phyloP scores from a whole-genome alignment of 2,113 vertebrate species.

The Argyrosomus japonicus region DNA sequence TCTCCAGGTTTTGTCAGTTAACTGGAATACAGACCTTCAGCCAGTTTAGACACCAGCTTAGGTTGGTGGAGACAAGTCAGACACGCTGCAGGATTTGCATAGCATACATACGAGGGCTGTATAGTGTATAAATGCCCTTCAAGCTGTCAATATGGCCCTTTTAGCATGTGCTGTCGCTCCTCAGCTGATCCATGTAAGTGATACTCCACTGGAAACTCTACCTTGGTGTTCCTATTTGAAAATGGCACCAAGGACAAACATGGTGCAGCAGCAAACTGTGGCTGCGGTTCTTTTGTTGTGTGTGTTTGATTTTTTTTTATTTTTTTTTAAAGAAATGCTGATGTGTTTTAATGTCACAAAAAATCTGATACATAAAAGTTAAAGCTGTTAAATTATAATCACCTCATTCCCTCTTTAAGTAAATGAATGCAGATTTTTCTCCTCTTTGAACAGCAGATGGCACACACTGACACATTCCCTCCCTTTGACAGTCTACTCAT shows the following conservation, averaged over 20 bases:
- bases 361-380: neutral
- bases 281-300: slow-evolving; percentile 15
- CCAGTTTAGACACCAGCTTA: too few relatives aligned
- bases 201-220: slow-evolving; percentile 66
- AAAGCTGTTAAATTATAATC: neutral
- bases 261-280: neutral
- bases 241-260: slow-evolving; percentile 65
- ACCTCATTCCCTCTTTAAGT: neutral
- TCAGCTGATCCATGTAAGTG: slow-evolving; percentile 61
- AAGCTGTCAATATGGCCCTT: slow-evolving; percentile 39
- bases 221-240: slow-evolving; percentile 57
- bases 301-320: neutral
- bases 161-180: slow-evolving; percentile 35
- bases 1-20: neutral
- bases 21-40: neutral
- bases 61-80: neutral
- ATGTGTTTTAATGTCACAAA: neutral
- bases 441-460: slow-evolving; percentile 64
- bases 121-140: slow-evolving; percentile 44
- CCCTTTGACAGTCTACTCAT: neutral
- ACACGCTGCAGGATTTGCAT: slow-evolving; percentile 14
- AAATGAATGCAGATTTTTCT: slow-evolving; percentile 14
- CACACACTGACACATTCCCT: slow-evolving; percentile 32
- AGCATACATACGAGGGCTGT: neutral
- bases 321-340: neutral